Evolutionary conservation across 2,113 vertebrate genomes (phyloP).

Genomic region (Edolisoma coerulescens): DNA sequence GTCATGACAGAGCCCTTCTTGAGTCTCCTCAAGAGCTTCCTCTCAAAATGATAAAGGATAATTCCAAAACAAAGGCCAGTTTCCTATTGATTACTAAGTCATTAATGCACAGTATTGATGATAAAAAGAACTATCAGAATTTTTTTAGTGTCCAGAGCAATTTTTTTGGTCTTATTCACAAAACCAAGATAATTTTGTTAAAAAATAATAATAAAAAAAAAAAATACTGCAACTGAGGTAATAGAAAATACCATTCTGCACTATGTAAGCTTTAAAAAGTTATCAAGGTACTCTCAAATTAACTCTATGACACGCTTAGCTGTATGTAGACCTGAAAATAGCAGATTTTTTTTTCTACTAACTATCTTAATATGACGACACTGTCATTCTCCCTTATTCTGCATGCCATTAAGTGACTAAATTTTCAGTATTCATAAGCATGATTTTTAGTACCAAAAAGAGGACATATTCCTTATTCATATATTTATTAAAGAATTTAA

Average conservation of each 20-base stretch:
- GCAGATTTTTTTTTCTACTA: not conserved
- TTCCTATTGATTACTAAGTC: not conserved
- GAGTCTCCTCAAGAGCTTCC: not conserved
- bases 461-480: not conserved
- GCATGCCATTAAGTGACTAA: not conserved
- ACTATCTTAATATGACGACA: not conserved
- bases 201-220: not conserved
- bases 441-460: not conserved
- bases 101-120: not conserved
- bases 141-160: not conserved
- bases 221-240: not conserved
- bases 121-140: not conserved
- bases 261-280: not conserved
- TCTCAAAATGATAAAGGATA: not conserved
- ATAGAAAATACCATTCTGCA: not conserved
- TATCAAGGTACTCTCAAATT: not conserved
- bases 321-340: not conserved
- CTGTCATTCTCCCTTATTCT: not conserved
- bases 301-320: not conserved
- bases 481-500: not conserved
- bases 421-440: not conserved
- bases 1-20: not conserved
- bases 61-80: not conserved
- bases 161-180: not conserved
- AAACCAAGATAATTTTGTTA: not conserved